Percentiles rank a stretch among this genome's conserved stretches.
phyloP scores from a whole-genome alignment of 2,113 vertebrate genomes.

The Plestiodon gilberti region DNA sequence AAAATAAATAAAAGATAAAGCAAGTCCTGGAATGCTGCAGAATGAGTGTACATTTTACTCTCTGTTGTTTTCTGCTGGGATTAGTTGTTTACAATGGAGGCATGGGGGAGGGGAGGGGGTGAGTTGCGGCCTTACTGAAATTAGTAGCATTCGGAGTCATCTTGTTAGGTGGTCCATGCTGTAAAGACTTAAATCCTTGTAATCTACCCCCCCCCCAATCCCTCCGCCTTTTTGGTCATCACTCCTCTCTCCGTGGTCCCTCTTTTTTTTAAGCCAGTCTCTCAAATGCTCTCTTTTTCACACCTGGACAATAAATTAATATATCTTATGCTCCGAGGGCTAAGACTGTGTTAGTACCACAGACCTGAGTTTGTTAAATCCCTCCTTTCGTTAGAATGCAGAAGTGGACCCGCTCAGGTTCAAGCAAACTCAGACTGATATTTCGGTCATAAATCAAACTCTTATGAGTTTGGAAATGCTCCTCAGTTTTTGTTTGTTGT shows the following conservation, averaged over 20 bases:
- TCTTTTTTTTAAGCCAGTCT: background rate
- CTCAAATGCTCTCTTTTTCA: conserved; percentile 24
- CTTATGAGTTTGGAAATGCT: conserved; percentile 68
- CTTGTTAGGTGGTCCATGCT: conserved; percentile 91
- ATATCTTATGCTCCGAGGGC: conserved; percentile 67
- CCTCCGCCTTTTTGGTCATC: conserved; percentile 69
- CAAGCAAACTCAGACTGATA: conserved; percentile 68
- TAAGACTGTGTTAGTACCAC: conserved; percentile 72
- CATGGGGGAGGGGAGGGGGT: conserved; percentile 75
- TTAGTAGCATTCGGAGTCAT: conserved; percentile 89
- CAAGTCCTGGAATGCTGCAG: conserved; percentile 86
- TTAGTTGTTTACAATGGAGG: conserved; percentile 91
- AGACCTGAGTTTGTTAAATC: conserved; percentile 80
- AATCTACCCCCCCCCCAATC: conserved; percentile 73
- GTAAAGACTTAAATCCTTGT: conserved; percentile 85
- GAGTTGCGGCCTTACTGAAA: conserved; percentile 89
- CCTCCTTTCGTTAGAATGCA: conserved; percentile 62
- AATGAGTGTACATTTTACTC: conserved; percentile 86
- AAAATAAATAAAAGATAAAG: conserved; percentile 91
- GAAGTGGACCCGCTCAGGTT: conserved; percentile 44
- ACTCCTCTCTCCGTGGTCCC: conserved; percentile 70
- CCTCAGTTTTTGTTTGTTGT: conserved; percentile 25
- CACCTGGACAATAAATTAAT: conserved; percentile 75
- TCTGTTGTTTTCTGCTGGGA: conserved; percentile 91
- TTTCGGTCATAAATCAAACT: conserved; percentile 67